Percentiles rank a stretch among this genome's conserved stretches.
These are phyloP conservation scores for Panzeria rudis DNA, from an alignment of 2,888 invertebrate species.

Conservation along the genomic window DNA sequence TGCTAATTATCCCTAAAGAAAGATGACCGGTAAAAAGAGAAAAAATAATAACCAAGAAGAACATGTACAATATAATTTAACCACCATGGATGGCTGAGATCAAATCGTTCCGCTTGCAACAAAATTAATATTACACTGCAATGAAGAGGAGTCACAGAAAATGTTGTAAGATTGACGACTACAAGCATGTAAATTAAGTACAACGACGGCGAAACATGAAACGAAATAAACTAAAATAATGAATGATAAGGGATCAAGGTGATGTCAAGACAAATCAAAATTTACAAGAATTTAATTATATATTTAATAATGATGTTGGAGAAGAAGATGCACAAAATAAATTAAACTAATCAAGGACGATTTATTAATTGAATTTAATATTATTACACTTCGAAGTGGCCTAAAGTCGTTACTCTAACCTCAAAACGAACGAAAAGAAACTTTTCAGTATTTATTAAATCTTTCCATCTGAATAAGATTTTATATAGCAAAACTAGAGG, in stretches of 20 bases:
- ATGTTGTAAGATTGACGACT: constrained; percentile 33
- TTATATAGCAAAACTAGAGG: too few species aligned
- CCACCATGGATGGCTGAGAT: constrained; percentile 29
- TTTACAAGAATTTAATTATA: constrained; percentile 28
- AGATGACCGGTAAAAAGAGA: constrained; percentile 4
- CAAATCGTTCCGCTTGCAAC: constrained; percentile 20
- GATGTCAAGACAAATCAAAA: constrained; percentile 19
- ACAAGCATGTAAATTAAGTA: constrained; percentile 47
- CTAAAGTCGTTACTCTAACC: not conserved
- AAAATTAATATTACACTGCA: constrained; percentile 35
- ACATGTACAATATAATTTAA: constrained; percentile 25
- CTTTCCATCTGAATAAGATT: too few species aligned
- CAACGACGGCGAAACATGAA: constrained; percentile 46
- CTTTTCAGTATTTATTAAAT: too few species aligned
- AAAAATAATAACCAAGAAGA: not conserved
- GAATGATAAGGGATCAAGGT: constrained; percentile 20
- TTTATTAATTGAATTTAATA: not conserved
- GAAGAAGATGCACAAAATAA: not conserved
- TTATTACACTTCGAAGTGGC: not conserved
- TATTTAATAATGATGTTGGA: constrained; percentile 33
- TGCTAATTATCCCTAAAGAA: constrained; percentile 58
- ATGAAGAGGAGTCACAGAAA: constrained; percentile 11
- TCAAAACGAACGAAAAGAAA: not conserved
- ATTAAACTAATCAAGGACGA: not conserved
- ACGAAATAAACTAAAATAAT: constrained; percentile 2